Conservation (phyloP, 2,113 vertebrate species). For the Xyrauchen texanus region DNA sequence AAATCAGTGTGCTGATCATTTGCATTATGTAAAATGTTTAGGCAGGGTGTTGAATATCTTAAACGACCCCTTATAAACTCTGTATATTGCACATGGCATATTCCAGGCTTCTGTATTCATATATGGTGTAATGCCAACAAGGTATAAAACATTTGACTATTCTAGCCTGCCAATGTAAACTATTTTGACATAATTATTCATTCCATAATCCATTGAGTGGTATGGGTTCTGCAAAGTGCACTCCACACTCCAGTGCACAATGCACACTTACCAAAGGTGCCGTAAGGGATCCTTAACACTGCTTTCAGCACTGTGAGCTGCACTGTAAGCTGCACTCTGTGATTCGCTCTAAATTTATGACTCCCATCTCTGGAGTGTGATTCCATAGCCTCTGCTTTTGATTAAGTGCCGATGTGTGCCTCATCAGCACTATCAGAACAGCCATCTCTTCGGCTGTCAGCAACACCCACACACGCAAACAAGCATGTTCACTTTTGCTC, state of each 20-base stretch:
- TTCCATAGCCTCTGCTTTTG: conserved; percentile 52
- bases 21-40: conserved; percentile 19
- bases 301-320: conserved; percentile 9
- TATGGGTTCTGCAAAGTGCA: conserved; percentile 22
- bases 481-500: not conserved
- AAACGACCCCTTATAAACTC: not conserved
- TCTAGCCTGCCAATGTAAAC: not conserved
- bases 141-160: not conserved
- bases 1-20: conserved; percentile 5
- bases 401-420: conserved; percentile 45
- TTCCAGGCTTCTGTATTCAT: not conserved
- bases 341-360: conserved; percentile 43
- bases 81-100: not conserved
- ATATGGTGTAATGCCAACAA: not conserved
- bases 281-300: not conserved
- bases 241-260: conserved; percentile 9
- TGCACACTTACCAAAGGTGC: not conserved
- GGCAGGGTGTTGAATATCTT: not conserved
- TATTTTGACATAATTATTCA: not conserved
- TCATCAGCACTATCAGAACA: conserved; percentile 52
- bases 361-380: conserved; percentile 35
- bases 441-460: conserved; percentile 40
- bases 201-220: not conserved
- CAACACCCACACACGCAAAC: conserved; percentile 38
- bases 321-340: conserved; percentile 11